These are phyloP conservation scores for Scophthalmus maximus DNA, from an alignment of 2,113 vertebrate species.

Conservation along the genomic window DNA sequence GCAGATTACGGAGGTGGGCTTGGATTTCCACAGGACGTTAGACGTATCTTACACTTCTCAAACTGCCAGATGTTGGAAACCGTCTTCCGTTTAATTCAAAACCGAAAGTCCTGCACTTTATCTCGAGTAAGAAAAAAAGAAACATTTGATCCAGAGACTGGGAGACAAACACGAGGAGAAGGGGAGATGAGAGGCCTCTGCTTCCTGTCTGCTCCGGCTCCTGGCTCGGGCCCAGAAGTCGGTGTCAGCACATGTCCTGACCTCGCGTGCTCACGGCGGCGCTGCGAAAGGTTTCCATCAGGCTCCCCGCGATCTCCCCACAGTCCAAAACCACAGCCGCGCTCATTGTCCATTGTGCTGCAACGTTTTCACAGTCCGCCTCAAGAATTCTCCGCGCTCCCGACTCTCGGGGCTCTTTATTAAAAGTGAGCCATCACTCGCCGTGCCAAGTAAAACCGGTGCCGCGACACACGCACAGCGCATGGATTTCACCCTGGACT, in stretches of 20 bases:
- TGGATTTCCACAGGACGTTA: background rate
- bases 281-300: conserved; percentile 63
- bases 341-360: conserved; percentile 82
- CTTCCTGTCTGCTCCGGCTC: conserved; percentile 43
- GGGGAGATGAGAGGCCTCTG: conserved; percentile 45
- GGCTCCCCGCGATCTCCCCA: conserved; percentile 57
- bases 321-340: conserved; percentile 62
- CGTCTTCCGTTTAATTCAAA: background rate
- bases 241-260: conserved; percentile 77
- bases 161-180: conserved; percentile 33
- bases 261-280: conserved; percentile 69
- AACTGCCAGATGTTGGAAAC: background rate
- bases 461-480: conserved; percentile 66
- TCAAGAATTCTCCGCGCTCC: conserved; percentile 66
- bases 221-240: conserved; percentile 64
- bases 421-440: conserved; percentile 68
- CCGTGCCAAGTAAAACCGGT: conserved; percentile 75
- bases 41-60: background rate
- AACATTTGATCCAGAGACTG: conserved; percentile 22
- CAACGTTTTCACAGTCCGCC: conserved; percentile 70
- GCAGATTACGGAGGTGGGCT: no score
- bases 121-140: background rate
- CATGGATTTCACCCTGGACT: conserved; percentile 62
- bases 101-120: background rate
- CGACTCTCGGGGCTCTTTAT: conserved; percentile 50